phyloP scores from a whole-genome alignment of 2,113 vertebrate species.

The Pluvianellus socialis region DNA sequence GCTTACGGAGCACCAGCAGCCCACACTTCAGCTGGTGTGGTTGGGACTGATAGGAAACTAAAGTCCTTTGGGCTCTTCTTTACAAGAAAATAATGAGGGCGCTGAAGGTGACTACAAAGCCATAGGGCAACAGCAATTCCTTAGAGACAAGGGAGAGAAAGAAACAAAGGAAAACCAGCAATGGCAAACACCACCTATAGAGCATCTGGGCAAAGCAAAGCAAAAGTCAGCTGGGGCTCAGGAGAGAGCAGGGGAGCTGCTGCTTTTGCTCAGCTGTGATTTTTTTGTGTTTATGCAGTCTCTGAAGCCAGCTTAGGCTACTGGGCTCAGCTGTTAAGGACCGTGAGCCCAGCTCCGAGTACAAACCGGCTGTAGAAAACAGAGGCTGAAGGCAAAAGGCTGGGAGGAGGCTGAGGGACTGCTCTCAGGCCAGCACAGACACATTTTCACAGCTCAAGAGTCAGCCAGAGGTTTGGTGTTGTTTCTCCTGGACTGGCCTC shows the following conservation, averaged over 20 bases:
- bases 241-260: neutral
- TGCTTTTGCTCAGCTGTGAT: neutral
- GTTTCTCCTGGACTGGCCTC: neutral
- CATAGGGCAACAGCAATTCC: neutral
- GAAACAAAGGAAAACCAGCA: neutral
- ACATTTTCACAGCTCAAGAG: neutral
- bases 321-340: neutral
- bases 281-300: neutral
- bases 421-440: neutral
- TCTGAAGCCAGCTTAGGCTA: neutral
- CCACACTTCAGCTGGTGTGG: neutral
- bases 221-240: neutral
- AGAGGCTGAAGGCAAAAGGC: neutral
- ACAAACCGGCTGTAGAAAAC: neutral
- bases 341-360: fast-evolving
- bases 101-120: neutral
- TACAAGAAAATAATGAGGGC: neutral
- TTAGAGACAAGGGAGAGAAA: neutral
- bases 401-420: neutral
- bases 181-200: neutral
- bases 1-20: neutral
- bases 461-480: neutral
- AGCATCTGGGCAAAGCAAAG: neutral
- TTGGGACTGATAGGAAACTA: neutral
- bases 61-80: neutral